phyloP scores from a whole-genome alignment of 1,140 invertebrate genomes.

The Drosophila ironensis region DNA sequence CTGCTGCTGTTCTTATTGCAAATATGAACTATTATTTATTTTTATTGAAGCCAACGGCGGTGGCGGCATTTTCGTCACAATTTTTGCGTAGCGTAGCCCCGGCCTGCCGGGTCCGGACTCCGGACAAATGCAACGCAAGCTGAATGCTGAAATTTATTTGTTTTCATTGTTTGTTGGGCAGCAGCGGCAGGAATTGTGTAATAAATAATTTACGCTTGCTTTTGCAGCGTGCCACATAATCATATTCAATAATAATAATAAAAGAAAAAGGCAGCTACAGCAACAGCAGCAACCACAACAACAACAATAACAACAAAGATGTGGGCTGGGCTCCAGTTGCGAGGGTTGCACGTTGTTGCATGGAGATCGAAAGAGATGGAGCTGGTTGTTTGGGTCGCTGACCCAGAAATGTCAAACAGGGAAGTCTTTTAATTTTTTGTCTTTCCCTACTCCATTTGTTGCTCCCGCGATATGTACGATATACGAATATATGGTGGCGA shows the following conservation, averaged over 20 bases:
- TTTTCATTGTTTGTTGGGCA: conserved; percentile 42
- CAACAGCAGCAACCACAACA: too few relatives aligned
- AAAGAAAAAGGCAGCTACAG: too few relatives aligned
- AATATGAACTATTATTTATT: conserved; percentile 77
- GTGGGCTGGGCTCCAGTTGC: conserved; percentile 38
- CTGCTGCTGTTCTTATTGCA: conserved; percentile 50
- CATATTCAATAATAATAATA: conserved; percentile 74
- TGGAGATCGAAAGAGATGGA: neutral
- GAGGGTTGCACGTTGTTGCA: neutral
- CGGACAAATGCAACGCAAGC: conserved; percentile 33
- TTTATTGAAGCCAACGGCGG: conserved; percentile 62
- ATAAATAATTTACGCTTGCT: conserved; percentile 76
- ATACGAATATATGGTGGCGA: too few relatives aligned
- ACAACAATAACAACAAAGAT: conserved; percentile 38
- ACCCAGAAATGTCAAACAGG: conserved; percentile 81
- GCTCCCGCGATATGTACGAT: too few relatives aligned
- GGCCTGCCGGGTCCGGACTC: too few relatives aligned
- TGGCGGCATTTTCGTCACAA: conserved; percentile 40
- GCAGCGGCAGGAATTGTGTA: conserved; percentile 61
- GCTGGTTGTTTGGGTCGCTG: conserved; percentile 70
- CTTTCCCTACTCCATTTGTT: conserved; percentile 32
- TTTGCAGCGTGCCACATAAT: conserved; percentile 79
- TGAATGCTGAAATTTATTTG: conserved; percentile 62
- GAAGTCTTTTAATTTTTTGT: conserved; percentile 70
- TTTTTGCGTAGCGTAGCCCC: conserved; percentile 54